phyloP scores from a whole-genome alignment of 2,113 vertebrate species.

The Apteryx mantelli region DNA sequence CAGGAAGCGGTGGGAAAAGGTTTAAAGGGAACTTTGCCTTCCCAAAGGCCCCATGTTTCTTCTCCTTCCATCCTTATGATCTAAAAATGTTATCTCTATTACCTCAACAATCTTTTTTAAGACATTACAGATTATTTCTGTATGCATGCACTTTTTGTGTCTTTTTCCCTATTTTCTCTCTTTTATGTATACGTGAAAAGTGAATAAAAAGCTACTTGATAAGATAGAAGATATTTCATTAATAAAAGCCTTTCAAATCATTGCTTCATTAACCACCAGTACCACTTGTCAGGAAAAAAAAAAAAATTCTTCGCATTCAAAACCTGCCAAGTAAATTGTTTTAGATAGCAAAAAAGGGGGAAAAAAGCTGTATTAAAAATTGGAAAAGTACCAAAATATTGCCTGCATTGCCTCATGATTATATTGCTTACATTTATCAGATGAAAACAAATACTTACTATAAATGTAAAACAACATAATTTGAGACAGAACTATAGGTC shows the following conservation, averaged over 20 bases:
- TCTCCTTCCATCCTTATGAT: background rate
- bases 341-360: background rate
- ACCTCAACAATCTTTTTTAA: background rate
- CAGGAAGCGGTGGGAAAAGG: background rate
- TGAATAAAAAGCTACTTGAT: background rate
- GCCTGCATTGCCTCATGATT: background rate
- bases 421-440: background rate
- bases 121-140: background rate
- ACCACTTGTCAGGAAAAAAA: background rate
- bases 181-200: background rate
- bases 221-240: constrained; percentile 18
- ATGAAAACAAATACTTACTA: background rate
- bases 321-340: background rate
- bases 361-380: background rate
- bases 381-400: background rate
- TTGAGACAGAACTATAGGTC: background rate
- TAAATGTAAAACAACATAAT: background rate
- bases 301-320: background rate
- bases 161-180: background rate
- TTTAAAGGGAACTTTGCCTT: constrained; percentile 34
- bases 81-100: constrained; percentile 36
- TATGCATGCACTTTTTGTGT: background rate
- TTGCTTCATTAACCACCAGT: background rate
- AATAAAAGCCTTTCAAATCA: constrained; percentile 7
- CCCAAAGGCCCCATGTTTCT: constrained; percentile 39